Conservation (phyloP, 2,888 invertebrate species). For the Lithophane ornitopus region DNA sequence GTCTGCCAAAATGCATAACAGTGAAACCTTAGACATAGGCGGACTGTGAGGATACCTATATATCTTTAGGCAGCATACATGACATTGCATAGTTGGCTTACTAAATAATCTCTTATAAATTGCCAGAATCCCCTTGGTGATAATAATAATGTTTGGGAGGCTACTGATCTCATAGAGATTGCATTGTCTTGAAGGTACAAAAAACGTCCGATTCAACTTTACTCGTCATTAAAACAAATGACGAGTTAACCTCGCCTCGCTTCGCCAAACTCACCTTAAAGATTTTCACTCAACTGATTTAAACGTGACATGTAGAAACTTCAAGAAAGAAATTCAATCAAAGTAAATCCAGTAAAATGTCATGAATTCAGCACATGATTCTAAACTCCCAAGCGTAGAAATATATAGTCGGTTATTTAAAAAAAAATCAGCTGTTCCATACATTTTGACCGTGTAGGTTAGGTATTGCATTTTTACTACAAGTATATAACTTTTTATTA, state of each 20-base stretch:
- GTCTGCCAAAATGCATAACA: no score
- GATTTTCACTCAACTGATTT: neutral
- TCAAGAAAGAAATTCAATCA: conserved; percentile 8
- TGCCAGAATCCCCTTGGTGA: neutral
- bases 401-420: no score
- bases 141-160: neutral
- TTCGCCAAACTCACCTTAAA: neutral
- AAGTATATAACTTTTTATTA: no score
- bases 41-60: neutral
- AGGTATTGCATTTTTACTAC: no score
- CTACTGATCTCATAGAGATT: neutral
- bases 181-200: neutral
- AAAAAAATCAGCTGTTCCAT: no score
- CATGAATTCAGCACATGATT: no score
- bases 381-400: neutral
- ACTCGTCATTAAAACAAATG: neutral
- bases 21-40: neutral
- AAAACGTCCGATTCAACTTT: neutral
- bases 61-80: neutral
- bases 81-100: neutral
- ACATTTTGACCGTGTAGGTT: no score
- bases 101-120: neutral
- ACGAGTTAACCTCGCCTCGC: neutral
- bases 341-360: no score
- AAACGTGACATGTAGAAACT: conserved; percentile 10